Evolutionary conservation across 2,888 invertebrate genomes (phyloP), one percentile per base, ranked within the genome.

Genomic region (Thyatira batis): DNA sequence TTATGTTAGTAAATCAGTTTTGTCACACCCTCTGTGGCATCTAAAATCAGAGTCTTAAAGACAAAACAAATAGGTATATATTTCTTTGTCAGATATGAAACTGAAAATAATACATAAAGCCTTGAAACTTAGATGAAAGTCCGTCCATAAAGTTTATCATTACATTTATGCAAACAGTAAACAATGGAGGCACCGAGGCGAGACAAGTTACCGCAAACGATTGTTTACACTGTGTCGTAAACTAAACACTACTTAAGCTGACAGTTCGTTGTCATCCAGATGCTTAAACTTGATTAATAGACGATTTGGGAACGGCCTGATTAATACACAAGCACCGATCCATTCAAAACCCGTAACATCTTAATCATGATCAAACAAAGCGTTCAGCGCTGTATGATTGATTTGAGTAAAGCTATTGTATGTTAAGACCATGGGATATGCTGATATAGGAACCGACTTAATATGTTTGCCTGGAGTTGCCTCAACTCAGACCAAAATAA

Each of bases 231-330:
- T 73, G 67, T 75, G 77, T 73, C 80, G 76, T 82, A 84, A 85
- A 87, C 89, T 85, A 89, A 89, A 87, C 84, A 87, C 87, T 88
- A 87, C 85, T 89, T 89, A 88, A 84, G 81, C 83, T 84, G 90
- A 89, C 91, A 90, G 86, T 84, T 79, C 71, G 78, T 85, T 90
- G 91, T 89, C 91, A 87, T 84, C 83, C 84, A 88, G 87, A 88
- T 85, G 88, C 88, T 89, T 88, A 80, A 85, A 85, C 85, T 84
- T 91, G 91, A 92, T 90, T 90, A 89, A 91, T 91, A 80, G 89
- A 76, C 84, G 84, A 87, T 88, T 88, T 82, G 80, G 82, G 79
- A 82, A 69, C 77, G 73, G 67, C 76, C 76, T 85, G 85, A 89
- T 88, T 89, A 89, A 85, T 87, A 86, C 80, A 80, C 75, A 81